A percentile compares a stretch with the other conserved stretches of the same genome.
Evolutionary conservation across 2,113 vertebrate species (phyloP).

Genomic region (Lepisosteus oculatus): DNA sequence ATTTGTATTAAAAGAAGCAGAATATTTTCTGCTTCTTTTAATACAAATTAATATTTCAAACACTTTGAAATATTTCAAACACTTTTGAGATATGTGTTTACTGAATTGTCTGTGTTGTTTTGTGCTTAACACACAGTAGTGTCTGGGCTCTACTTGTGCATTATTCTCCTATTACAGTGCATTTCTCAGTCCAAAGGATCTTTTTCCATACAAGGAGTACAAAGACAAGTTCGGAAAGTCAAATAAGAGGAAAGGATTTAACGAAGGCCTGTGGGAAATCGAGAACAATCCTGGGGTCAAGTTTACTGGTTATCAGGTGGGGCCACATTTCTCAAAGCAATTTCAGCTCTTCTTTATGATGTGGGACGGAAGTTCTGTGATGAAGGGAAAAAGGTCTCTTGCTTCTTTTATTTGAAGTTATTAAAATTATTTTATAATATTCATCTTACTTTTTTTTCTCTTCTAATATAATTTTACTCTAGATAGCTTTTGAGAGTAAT

Average conservation of each 20-base stretch:
- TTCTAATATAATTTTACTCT: too few relatives aligned
- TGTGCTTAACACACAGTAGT: not conserved
- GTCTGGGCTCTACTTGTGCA: not conserved
- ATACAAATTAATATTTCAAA: too few relatives aligned
- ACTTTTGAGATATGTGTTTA: too few relatives aligned
- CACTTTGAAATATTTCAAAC: too few relatives aligned
- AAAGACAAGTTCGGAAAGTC: slow-evolving; percentile 98
- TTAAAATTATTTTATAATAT: too few relatives aligned
- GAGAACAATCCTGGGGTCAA: slow-evolving; percentile 97
- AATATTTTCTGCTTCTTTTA: too few relatives aligned
- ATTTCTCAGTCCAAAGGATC: slow-evolving; percentile 92
- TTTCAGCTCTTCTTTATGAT: not conserved
- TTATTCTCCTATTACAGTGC: slow-evolving; percentile 63
- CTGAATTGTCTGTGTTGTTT: too few relatives aligned
- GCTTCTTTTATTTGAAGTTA: too few relatives aligned
- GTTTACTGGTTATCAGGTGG: slow-evolving; percentile 94
- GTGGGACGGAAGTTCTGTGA: not conserved
- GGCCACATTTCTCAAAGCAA: slow-evolving; percentile 6
- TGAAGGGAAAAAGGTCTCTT: too few relatives aligned
- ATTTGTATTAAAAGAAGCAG: too few relatives aligned
- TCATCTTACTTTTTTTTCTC: too few relatives aligned
- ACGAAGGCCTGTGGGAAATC: slow-evolving; percentile 97
- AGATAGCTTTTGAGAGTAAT: too few relatives aligned
- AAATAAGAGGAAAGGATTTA: slow-evolving; percentile 98
- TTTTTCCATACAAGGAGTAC: slow-evolving; percentile 95